A percentile compares a stretch with the other conserved stretches of the same genome.
Conservation (phyloP, 2,888 invertebrate species). For the Tenthredo amoena region DNA sequence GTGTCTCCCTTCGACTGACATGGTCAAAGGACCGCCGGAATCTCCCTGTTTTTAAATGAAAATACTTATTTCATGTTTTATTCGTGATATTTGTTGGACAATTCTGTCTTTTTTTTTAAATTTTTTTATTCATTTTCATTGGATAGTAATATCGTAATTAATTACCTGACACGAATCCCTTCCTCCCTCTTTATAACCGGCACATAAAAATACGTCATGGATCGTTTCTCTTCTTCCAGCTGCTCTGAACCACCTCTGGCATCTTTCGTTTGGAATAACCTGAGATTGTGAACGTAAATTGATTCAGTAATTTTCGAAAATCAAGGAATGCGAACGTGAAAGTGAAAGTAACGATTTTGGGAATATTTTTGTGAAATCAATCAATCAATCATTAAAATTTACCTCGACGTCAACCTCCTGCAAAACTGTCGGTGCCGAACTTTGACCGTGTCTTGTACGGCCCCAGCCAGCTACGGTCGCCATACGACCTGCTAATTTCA, state of each 20-base stretch:
- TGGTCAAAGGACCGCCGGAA: slow-evolving; percentile 94
- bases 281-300: slow-evolving; percentile 61
- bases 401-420: slow-evolving; percentile 91
- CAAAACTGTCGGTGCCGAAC: slow-evolving; percentile 91
- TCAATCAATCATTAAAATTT: neutral
- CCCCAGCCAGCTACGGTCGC: slow-evolving; percentile 98
- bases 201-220: slow-evolving; percentile 95
- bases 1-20: slow-evolving; percentile 90
- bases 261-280: slow-evolving; percentile 92
- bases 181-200: slow-evolving; percentile 93
- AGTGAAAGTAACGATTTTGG: neutral
- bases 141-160: neutral
- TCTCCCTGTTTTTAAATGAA: slow-evolving; percentile 77
- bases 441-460: slow-evolving; percentile 92
- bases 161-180: slow-evolving; percentile 82
- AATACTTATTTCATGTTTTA: neutral
- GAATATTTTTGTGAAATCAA: no score
- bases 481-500: slow-evolving; percentile 91
- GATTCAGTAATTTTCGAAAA: neutral
- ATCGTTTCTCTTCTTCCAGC: slow-evolving; percentile 95
- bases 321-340: neutral
- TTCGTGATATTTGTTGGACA: neutral
- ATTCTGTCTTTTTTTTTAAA: neutral
- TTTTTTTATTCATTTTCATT: neutral
- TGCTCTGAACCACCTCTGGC: slow-evolving; percentile 95